Evolutionary conservation across 2,797 vertebrate species (phyloP).

Genomic region (Vireo griseus): DNA sequence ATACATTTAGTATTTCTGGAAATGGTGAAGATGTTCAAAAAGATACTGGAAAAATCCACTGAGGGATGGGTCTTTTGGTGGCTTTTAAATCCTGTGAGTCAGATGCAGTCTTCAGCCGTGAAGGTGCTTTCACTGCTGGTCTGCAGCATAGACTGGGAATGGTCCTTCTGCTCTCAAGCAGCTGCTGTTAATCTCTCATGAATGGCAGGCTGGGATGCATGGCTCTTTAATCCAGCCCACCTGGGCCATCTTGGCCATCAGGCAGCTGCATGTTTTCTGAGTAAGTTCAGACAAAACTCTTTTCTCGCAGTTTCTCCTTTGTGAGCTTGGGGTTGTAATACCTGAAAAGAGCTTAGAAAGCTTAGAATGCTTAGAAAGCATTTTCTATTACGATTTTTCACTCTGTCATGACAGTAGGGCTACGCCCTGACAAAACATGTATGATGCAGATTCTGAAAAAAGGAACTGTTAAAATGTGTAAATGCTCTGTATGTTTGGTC

Average conservation of each 20-base stretch:
- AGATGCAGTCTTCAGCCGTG: background rate
- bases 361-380: too few species aligned
- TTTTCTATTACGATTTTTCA: background rate
- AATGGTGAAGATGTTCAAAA: conserved; percentile 7
- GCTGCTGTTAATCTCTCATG: background rate
- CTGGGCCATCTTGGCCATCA: background rate
- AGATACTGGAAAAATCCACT: background rate
- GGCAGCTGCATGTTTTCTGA: background rate
- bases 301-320: background rate
- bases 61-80: background rate
- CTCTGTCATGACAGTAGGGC: background rate
- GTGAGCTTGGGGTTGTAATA: background rate
- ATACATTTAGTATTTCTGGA: background rate
- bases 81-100: background rate
- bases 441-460: background rate
- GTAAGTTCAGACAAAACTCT: background rate
- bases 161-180: background rate
- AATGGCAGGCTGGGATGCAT: background rate
- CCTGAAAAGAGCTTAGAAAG: background rate
- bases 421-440: background rate
- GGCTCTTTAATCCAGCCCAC: background rate
- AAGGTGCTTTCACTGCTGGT: background rate
- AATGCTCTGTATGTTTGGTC: background rate
- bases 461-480: background rate
- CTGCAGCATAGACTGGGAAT: background rate